phyloP scores from a whole-genome alignment of 2,797 vertebrate species.

The Meriones psammophilus region DNA sequence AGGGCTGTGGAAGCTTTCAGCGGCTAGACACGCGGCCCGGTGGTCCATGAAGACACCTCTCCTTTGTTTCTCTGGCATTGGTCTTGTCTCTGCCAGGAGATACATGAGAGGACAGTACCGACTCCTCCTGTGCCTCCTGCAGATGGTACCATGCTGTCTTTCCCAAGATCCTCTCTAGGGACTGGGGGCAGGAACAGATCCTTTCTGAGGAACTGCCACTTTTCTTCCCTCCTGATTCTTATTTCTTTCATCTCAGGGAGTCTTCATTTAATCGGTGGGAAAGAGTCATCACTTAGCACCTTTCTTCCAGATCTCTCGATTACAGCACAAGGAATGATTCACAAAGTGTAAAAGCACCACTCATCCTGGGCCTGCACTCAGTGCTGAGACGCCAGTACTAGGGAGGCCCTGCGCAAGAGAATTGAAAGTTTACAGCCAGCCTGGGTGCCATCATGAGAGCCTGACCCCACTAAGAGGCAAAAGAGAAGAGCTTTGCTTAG shows the following conservation, averaged over 20 bases:
- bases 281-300: neutral
- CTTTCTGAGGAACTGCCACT: neutral
- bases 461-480: neutral
- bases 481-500: neutral
- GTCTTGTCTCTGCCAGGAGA: neutral
- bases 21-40: no score
- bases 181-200: neutral
- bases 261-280: neutral
- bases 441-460: neutral
- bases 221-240: neutral
- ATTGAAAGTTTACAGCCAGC: neutral
- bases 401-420: neutral
- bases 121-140: no score
- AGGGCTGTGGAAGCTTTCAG: neutral
- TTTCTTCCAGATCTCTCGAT: neutral
- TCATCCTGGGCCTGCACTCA: neutral
- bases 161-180: neutral
- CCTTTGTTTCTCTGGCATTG: neutral
- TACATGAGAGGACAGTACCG: neutral
- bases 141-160: neutral
- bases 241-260: neutral
- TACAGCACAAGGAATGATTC: neutral
- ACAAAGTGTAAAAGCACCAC: slow-evolving; percentile 14
- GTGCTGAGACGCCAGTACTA: neutral
- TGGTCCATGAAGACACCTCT: no score